These are phyloP conservation scores for Amphiduros pacificus DNA, from an alignment of 2,888 invertebrate genomes.

Conservation along the genomic window DNA sequence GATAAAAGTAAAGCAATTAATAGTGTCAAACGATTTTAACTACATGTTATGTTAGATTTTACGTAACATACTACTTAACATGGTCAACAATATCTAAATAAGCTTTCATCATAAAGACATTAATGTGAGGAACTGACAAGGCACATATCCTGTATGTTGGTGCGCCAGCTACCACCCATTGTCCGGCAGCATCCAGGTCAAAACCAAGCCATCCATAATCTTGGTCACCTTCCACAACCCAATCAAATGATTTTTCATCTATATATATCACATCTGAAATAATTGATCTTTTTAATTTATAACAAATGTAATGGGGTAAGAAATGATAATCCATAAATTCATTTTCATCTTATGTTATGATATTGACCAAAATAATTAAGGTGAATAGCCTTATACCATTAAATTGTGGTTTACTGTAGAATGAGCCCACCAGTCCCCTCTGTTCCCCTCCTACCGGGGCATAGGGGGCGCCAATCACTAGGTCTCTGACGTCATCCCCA, in stretches of 20 bases:
- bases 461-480: constrained; percentile 49
- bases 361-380: too few species aligned
- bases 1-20: too few species aligned
- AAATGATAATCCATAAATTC: too few species aligned
- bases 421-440: constrained; percentile 41
- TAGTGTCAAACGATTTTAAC: too few species aligned
- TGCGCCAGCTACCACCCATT: constrained; percentile 36
- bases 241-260: constrained; percentile 32
- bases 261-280: constrained; percentile 28
- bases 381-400: not conserved
- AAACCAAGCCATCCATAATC: constrained; percentile 49
- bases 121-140: too few species aligned
- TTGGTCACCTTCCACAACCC: constrained; percentile 37
- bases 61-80: too few species aligned
- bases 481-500: constrained; percentile 43
- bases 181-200: constrained; percentile 24
- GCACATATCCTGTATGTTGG: constrained; percentile 41
- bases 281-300: too few species aligned
- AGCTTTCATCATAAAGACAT: too few species aligned
- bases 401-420: constrained; percentile 27
- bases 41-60: too few species aligned
- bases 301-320: too few species aligned
- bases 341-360: too few species aligned
- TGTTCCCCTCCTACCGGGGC: constrained; percentile 42
- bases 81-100: too few species aligned